Percentiles rank a stretch among this genome's conserved stretches.
Conservation (phyloP, 2,797 vertebrate species). For the Periophthalmus magnuspinnatus region DNA sequence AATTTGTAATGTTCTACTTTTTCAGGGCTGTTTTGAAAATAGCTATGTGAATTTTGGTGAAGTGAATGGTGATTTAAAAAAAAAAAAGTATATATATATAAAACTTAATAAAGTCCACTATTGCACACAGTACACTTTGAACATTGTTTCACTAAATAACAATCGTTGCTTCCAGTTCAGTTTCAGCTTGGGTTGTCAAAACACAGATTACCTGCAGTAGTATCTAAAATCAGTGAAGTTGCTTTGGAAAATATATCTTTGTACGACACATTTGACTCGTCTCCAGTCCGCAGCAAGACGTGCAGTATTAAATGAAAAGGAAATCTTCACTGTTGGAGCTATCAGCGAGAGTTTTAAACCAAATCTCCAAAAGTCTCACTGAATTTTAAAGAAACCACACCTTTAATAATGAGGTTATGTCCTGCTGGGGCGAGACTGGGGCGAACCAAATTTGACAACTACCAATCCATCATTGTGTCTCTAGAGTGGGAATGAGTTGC, state of each 20-base stretch:
- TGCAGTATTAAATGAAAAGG: neutral
- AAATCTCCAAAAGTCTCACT: neutral
- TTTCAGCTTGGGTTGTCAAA: too few relatives aligned
- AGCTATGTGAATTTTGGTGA: neutral
- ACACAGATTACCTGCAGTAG: too few relatives aligned
- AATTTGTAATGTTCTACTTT: neutral
- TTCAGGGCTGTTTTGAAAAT: neutral
- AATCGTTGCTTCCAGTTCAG: too few relatives aligned
- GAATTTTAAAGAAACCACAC: neutral
- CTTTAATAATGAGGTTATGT: neutral
- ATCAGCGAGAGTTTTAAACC: neutral
- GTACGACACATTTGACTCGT: neutral
- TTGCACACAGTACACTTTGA: neutral
- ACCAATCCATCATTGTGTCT: neutral
- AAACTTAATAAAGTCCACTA: constrained; percentile 2
- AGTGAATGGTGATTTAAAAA: neutral
- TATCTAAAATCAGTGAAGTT: neutral
- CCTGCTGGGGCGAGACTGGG: neutral
- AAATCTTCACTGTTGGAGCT: neutral
- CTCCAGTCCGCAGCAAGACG: neutral
- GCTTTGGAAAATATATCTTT: neutral
- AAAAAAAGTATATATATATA: too few relatives aligned
- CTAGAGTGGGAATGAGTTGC: neutral
- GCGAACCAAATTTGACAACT: neutral
- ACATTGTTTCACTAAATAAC: too few relatives aligned